phyloP scores from a whole-genome alignment of 2,888 invertebrate genomes.

The Xiphydria camelus region DNA sequence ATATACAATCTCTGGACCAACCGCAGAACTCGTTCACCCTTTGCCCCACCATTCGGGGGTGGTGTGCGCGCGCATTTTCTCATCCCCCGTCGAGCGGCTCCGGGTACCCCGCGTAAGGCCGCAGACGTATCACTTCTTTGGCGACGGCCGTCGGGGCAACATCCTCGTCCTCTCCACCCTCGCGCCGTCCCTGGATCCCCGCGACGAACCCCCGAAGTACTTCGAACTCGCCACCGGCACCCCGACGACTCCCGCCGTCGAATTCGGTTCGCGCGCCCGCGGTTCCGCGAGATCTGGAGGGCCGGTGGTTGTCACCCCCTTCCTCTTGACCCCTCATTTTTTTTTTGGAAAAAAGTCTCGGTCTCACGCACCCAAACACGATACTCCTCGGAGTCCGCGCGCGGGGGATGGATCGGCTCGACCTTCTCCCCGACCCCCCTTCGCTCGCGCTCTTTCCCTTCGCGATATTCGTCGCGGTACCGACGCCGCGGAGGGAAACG shows the following conservation, averaged over 20 bases:
- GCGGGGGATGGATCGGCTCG: too few species aligned
- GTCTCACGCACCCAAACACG: too few species aligned
- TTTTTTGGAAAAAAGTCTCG: too few species aligned
- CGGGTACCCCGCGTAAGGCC: slow-evolving; percentile 50
- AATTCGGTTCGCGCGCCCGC: background rate
- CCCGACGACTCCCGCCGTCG: background rate
- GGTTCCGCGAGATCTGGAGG: too few species aligned
- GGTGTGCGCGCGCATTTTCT: background rate
- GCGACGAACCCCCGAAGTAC: slow-evolving; percentile 10
- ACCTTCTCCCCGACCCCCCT: slow-evolving; percentile 17
- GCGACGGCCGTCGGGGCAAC: slow-evolving; percentile 54
- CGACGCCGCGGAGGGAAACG: too few species aligned
- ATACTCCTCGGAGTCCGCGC: too few species aligned
- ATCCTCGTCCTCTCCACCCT: slow-evolving; percentile 44
- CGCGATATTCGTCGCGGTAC: background rate
- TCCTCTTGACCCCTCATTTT: too few species aligned
- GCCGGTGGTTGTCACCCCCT: too few species aligned
- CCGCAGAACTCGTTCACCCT: too few species aligned
- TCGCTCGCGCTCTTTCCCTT: background rate
- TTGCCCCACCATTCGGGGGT: too few species aligned
- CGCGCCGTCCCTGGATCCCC: slow-evolving; percentile 6
- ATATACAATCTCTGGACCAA: too few species aligned
- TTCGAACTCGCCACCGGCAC: background rate
- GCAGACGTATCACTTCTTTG: slow-evolving; percentile 55
- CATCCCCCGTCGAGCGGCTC: slow-evolving; percentile 1